A percentile compares a stretch with the other conserved stretches of the same genome.
Evolutionary conservation across 1,140 invertebrate species (phyloP).

Genomic region (Charaxes varanes): DNA sequence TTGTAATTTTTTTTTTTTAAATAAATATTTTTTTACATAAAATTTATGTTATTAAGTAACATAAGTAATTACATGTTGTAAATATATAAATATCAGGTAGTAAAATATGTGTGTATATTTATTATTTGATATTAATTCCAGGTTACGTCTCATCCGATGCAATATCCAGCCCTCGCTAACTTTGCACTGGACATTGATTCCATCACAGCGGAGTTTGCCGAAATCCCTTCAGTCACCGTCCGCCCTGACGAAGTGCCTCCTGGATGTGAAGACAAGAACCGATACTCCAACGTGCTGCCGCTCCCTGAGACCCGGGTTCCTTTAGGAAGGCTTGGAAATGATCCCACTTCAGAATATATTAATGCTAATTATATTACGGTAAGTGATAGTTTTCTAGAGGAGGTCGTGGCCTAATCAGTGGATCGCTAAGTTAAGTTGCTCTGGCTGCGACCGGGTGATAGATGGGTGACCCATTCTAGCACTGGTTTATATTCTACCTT

Average conservation of each 20-base stretch:
- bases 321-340: conserved; percentile 79
- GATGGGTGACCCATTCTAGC: too few relatives aligned
- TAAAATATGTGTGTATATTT: too few relatives aligned
- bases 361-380: conserved; percentile 93
- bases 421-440: too few relatives aligned
- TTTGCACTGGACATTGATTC: conserved; percentile 83
- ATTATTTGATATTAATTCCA: conserved; percentile 56
- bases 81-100: too few relatives aligned
- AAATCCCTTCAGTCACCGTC: conserved; percentile 85
- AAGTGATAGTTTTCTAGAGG: conserved; percentile 36
- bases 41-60: too few relatives aligned
- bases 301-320: conserved; percentile 91
- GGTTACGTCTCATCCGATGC: conserved; percentile 83
- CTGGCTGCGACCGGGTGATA: too few relatives aligned
- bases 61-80: too few relatives aligned
- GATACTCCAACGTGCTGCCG: conserved; percentile 95
- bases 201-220: conserved; percentile 84
- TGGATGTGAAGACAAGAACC: conserved; percentile 92
- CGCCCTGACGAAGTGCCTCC: conserved; percentile 87
- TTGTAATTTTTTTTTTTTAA: too few relatives aligned
- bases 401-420: too few relatives aligned
- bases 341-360: conserved; percentile 90
- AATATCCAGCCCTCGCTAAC: conserved; percentile 83
- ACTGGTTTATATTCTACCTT: too few relatives aligned
- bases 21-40: too few relatives aligned